Evolutionary conservation across 1,140 invertebrate species (phyloP).

Genomic region (Thrips palmi): DNA sequence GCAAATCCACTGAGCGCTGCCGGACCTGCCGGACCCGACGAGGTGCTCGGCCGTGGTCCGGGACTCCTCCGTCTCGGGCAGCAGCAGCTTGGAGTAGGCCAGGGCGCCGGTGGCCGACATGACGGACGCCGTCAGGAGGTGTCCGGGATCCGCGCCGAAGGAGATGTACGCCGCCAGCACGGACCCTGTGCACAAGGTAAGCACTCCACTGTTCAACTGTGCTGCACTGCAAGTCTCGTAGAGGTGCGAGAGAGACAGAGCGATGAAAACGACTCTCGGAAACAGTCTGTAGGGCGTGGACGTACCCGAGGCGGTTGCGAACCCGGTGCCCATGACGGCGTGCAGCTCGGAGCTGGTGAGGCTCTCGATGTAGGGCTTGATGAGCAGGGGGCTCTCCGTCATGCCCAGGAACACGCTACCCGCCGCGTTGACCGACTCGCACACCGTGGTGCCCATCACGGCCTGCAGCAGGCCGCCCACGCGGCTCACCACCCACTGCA

Average conservation of each 20-base stretch:
- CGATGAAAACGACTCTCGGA: slow-evolving; percentile 2
- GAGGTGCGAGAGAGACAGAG: no score
- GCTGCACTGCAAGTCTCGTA: not conserved
- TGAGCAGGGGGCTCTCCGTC: slow-evolving; percentile 76
- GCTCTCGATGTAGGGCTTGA: slow-evolving; percentile 63
- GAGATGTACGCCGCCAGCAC: slow-evolving; percentile 82
- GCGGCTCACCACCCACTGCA: slow-evolving; percentile 75
- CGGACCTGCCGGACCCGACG: no score
- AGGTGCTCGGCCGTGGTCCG: slow-evolving; percentile 45
- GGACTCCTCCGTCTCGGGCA: slow-evolving; percentile 70
- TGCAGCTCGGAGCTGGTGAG: slow-evolving; percentile 84
- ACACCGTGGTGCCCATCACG: slow-evolving; percentile 69
- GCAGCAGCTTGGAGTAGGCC: slow-evolving; percentile 73
- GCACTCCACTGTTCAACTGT: not conserved
- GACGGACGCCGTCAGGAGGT: slow-evolving; percentile 75
- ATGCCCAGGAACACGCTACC: slow-evolving; percentile 82
- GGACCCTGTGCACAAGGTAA: slow-evolving; percentile 33
- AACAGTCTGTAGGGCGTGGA: no score
- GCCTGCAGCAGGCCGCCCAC: slow-evolving; percentile 55
- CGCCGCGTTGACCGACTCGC: slow-evolving; percentile 78
- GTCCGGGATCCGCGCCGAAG: slow-evolving; percentile 67
- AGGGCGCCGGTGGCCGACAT: slow-evolving; percentile 90
- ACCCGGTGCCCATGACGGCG: slow-evolving; percentile 82
- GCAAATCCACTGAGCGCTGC: slow-evolving; percentile 20
- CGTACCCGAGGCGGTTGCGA: slow-evolving; percentile 80